Evolutionary conservation across 2,888 invertebrate genomes (phyloP).

Genomic region (Thera britannica): DNA sequence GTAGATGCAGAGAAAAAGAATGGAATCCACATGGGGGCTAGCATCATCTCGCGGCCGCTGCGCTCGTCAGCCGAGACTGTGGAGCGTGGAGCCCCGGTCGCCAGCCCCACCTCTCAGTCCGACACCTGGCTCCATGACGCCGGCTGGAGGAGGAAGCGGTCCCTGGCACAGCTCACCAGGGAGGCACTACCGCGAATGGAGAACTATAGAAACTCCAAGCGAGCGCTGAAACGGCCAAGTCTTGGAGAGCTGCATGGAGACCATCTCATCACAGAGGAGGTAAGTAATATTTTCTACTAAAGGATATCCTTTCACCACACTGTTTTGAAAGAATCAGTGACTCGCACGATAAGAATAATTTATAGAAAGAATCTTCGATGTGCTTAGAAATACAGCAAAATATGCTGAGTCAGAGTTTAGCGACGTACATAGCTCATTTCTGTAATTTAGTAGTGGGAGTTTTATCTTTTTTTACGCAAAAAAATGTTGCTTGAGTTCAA

Average conservation of each 20-base stretch:
- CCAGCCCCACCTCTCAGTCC: constrained; percentile 52
- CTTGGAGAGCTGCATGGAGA: constrained; percentile 93
- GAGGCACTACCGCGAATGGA: constrained; percentile 93
- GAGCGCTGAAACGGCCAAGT: constrained; percentile 92
- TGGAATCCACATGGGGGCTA: constrained; percentile 78
- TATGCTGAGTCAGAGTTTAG: too few relatives aligned
- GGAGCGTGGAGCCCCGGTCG: constrained; percentile 56
- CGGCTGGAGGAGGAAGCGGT: constrained; percentile 81
- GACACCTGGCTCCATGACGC: constrained; percentile 80
- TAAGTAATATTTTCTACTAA: constrained; percentile 29
- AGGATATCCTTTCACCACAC: too few relatives aligned
- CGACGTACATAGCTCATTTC: too few relatives aligned
- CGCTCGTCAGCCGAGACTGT: constrained; percentile 66
- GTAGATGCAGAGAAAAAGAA: constrained; percentile 77
- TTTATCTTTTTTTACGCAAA: too few relatives aligned
- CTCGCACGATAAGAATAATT: too few relatives aligned
- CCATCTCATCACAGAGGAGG: constrained; percentile 75
- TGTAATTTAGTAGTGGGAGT: too few relatives aligned
- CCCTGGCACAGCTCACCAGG: constrained; percentile 88
- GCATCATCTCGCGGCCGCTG: constrained; percentile 73
- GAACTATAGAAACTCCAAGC: constrained; percentile 91
- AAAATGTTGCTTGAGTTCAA: too few relatives aligned
- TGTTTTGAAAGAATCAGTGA: too few relatives aligned
- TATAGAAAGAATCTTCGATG: too few relatives aligned
- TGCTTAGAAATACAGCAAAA: too few relatives aligned